These are phyloP conservation scores for Nannoperca australis DNA, from an alignment of 2,797 vertebrate genomes.

Conservation along the genomic window DNA sequence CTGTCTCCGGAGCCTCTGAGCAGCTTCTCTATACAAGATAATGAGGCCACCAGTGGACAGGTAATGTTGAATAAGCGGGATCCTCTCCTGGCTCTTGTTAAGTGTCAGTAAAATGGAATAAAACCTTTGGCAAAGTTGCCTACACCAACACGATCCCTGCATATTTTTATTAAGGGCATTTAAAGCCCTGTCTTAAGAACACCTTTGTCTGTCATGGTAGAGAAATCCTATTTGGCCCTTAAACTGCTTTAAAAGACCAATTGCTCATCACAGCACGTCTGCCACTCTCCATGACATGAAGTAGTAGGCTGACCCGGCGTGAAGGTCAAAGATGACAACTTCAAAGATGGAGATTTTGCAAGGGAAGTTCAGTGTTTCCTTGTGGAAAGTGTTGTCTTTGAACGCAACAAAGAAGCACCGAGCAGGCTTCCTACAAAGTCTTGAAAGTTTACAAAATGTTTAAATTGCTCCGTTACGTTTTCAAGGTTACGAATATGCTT, in stretches of 20 bases:
- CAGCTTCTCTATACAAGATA: conserved; percentile 49
- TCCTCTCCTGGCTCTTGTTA: conserved; percentile 68
- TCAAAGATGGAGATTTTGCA: conserved; percentile 24
- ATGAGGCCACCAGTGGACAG: conserved; percentile 58
- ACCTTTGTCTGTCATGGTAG: conserved; percentile 66
- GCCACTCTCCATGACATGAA: conserved; percentile 52
- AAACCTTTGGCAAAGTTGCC: conserved; percentile 63
- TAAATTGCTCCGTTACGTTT: too few relatives aligned
- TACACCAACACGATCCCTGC: conserved; percentile 39
- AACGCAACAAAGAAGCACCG: neutral
- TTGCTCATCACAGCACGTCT: conserved; percentile 56
- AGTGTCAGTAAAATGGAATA: conserved; percentile 65
- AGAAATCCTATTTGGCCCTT: conserved; percentile 40
- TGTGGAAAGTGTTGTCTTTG: neutral
- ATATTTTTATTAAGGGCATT: conserved; percentile 55
- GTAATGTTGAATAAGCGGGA: conserved; percentile 67
- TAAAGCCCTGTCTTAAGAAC: conserved; percentile 60
- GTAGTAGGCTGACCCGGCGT: conserved; percentile 47
- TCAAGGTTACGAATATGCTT: too few relatives aligned
- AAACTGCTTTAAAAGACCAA: conserved; percentile 49
- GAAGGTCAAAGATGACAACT: conserved; percentile 72
- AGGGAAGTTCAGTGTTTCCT: conserved; percentile 30
- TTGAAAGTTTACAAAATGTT: too few relatives aligned
- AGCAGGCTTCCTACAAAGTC: too few relatives aligned
- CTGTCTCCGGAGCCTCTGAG: conserved; percentile 29